Percentiles rank a stretch among this genome's conserved stretches.
phyloP scores from a whole-genome alignment of 2,797 vertebrate species.

The Trachurus trachurus region DNA sequence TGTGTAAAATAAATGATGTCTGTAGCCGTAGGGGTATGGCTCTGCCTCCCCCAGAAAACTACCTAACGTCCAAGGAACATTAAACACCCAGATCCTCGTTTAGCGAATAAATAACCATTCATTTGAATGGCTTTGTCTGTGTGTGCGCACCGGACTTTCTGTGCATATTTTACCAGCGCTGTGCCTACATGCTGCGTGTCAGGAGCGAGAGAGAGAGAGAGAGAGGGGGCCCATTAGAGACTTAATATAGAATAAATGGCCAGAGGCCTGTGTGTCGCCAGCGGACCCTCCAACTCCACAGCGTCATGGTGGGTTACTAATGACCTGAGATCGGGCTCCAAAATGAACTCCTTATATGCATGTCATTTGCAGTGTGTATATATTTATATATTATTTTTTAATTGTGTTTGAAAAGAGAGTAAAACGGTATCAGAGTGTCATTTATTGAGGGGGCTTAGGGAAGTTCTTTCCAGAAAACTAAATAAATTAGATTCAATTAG shows the following conservation, averaged over 20 bases:
- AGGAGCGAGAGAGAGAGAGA: conserved; percentile 61
- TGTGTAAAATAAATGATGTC: conserved; percentile 99
- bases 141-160: conserved; percentile 89
- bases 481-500: conserved; percentile 99
- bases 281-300: conserved; percentile 93
- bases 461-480: conserved; percentile 89
- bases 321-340: conserved; percentile 97
- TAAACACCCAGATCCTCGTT: conserved; percentile 99
- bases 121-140: conserved; percentile 94
- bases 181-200: conserved; percentile 81
- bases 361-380: conserved; percentile 99
- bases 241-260: conserved; percentile 99
- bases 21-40: conserved; percentile 96
- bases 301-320: conserved; percentile 99
- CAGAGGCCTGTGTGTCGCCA: conserved; percentile 97
- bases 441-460: conserved; percentile 78
- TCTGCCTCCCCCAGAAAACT: conserved; percentile 94
- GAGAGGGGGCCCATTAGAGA: conserved; percentile 97
- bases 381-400: conserved; percentile 99
- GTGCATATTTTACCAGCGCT: conserved; percentile 94
- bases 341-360: conserved; percentile 99
- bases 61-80: conserved; percentile 99
- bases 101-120: conserved; percentile 99
- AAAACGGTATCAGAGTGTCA: conserved; percentile 89
- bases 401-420: conserved; percentile 99